Evolutionary conservation across 2,888 invertebrate species (phyloP), one percentile per base, ranked within the genome.

Genomic region (Conops quadrifasciatus): DNA sequence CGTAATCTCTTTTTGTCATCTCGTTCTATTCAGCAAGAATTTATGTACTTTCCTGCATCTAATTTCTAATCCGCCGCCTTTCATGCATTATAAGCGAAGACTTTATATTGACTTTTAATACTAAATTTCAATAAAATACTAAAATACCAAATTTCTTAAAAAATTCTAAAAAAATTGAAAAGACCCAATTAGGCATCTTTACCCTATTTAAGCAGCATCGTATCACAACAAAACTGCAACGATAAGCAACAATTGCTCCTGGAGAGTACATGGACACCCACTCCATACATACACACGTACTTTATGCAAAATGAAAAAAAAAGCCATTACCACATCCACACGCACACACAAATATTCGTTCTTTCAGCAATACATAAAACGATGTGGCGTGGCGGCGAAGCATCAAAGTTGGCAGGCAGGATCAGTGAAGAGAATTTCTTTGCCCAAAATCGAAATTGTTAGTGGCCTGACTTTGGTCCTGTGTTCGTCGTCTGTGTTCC

Each of bases 391-490:
- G 53, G 60, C 62, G 68, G 60, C 60, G 49, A 36, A 36, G 60
- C 60, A 60, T 62, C 68, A 68, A 68, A 60, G 68, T 3, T 36
- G 36, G 36, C 36, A 36, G 36, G 24, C 68, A 62, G 62, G 51
- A 62, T 62, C 51, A 43, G 62, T 19, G 24, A 45, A 47, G 36
- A 47, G 59, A 36, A 51, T 68, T 49, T 68, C 49, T 51, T 58
- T 68, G 26, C 19, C 36, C 19, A 68, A 62, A 60, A 51, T 68
- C 62, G 26, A 36, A 60, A 68, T 24, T 62, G 11, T 21, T 62
- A 43, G 60, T 71, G 58, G 74, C 75, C 75, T 75, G 72, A 76
- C 76, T 76, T 75, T 74, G 58, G 58, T 58, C 72, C 73, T 74
- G 73, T 71, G 67, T 53, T 60, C 71, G 73, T 71, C 24, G 19